Percentiles rank a stretch among this genome's conserved stretches.
These are phyloP conservation scores for Eurystomus gularis DNA, from an alignment of 2,113 vertebrate species.

Conservation along the genomic window DNA sequence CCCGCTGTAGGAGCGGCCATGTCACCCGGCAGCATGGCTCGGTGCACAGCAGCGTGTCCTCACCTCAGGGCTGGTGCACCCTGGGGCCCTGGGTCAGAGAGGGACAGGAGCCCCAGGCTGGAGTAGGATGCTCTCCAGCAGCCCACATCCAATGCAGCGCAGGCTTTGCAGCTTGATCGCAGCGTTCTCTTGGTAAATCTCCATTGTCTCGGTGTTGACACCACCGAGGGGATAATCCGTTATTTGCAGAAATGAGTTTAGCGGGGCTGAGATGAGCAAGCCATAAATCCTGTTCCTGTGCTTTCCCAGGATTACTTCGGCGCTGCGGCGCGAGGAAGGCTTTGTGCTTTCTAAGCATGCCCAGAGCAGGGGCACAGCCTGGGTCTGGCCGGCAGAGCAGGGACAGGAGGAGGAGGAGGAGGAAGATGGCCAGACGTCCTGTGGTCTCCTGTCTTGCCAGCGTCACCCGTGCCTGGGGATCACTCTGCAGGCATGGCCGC, in stretches of 20 bases:
- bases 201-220: neutral
- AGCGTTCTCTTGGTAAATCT: neutral
- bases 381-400: neutral
- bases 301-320: neutral
- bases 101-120: neutral
- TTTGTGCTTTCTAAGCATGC: neutral
- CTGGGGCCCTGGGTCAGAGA: neutral
- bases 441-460: neutral
- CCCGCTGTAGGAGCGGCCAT: rapidly evolving
- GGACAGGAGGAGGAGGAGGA: neutral
- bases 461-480: too few species aligned
- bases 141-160: neutral
- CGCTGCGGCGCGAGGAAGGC: rapidly evolving
- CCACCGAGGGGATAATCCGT: neutral
- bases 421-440: neutral
- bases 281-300: conserved; percentile 21
- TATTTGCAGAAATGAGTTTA: conserved; percentile 27
- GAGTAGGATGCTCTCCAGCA: neutral
- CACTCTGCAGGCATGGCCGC: neutral
- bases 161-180: neutral
- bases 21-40: neutral
- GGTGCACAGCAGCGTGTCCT: rapidly evolving
- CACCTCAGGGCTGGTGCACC: rapidly evolving
- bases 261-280: conserved; percentile 2
- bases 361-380: neutral